These are phyloP conservation scores for Netelia inedita DNA, from an alignment of 2,888 invertebrate species.

Conservation along the genomic window DNA sequence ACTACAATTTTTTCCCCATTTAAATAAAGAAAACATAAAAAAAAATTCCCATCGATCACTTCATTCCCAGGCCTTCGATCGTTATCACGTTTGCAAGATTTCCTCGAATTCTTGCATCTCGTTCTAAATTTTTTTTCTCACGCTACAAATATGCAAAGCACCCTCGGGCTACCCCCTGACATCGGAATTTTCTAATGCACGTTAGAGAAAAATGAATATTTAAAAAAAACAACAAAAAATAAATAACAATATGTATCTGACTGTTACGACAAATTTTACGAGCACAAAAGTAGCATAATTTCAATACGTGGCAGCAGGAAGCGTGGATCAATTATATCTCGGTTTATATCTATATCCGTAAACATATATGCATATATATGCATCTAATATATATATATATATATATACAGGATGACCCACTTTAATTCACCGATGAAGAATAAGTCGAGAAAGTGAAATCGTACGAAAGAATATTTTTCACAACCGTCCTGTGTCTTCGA, in stretches of 20 bases:
- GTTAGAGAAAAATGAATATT: not conserved
- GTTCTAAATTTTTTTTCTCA: no score
- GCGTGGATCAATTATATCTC: constrained; percentile 62
- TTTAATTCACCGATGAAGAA: not conserved
- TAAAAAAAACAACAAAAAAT: not conserved
- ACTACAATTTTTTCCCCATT: not conserved
- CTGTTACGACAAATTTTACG: constrained; percentile 25
- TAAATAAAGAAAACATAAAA: no score
- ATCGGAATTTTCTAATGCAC: not conserved
- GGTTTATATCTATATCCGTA: constrained; percentile 34
- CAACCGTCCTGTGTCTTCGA: no score
- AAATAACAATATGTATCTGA: no score
- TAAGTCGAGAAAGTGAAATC: no score
- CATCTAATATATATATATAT: not conserved
- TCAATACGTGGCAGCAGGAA: constrained; percentile 50
- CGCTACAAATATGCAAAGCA: no score
- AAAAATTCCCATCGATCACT: no score
- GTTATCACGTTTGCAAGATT: no score
- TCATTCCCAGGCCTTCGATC: no score
- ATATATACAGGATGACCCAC: not conserved
- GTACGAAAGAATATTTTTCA: no score
- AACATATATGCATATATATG: constrained; percentile 9
- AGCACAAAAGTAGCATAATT: constrained; percentile 42
- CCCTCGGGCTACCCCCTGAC: no score
- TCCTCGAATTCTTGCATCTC: no score